Evolutionary conservation across 2,888 invertebrate genomes (phyloP).

Genomic region (Nipponacmea schrenckii): DNA sequence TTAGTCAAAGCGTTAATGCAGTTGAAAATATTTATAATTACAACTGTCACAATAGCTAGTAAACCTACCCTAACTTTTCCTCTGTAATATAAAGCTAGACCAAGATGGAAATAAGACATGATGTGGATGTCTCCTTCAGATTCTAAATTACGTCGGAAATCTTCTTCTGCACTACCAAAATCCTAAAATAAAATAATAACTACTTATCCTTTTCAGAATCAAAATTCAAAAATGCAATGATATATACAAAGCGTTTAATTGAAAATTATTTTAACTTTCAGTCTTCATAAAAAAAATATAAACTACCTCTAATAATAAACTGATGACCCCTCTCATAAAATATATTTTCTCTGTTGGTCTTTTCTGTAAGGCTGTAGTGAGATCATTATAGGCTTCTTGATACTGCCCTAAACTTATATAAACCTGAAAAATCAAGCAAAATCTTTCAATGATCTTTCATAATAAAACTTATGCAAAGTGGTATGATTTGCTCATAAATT

Average conservation of each 20-base stretch:
- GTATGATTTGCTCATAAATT: neutral
- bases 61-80: slow-evolving; percentile 54
- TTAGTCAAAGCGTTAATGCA: no score
- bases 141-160: slow-evolving; percentile 51
- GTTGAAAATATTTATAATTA: no score
- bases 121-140: slow-evolving; percentile 40
- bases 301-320: slow-evolving; percentile 47
- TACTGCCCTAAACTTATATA: slow-evolving; percentile 46
- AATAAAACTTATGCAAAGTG: no score
- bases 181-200: slow-evolving; percentile 39
- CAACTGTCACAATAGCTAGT: no score
- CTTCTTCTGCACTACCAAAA: slow-evolving; percentile 50
- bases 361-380: slow-evolving; percentile 39
- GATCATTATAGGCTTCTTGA: slow-evolving; percentile 43
- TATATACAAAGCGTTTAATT: no score
- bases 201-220: no score
- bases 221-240: no score
- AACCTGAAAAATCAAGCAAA: slow-evolving; percentile 35
- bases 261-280: no score
- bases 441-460: neutral
- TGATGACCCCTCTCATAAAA: slow-evolving; percentile 52
- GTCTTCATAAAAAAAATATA: no score
- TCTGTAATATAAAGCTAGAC: slow-evolving; percentile 52
- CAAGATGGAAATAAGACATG: slow-evolving; percentile 51
- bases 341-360: slow-evolving; percentile 37